A percentile compares a stretch with the other conserved stretches of the same genome.
Evolutionary conservation across 2,888 invertebrate genomes (phyloP).

Genomic region (Empis livida): DNA sequence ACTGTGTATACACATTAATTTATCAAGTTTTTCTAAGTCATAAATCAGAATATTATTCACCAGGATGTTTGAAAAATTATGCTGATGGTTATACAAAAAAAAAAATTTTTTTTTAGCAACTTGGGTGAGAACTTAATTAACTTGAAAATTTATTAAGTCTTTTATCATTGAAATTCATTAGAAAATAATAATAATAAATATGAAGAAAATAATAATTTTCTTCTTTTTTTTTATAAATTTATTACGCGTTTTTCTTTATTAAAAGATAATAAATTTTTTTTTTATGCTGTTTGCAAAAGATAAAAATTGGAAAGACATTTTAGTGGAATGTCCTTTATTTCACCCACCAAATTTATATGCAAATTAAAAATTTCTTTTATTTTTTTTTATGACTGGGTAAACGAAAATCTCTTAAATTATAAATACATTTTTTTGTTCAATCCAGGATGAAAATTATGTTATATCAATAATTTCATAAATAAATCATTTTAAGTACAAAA

Average conservation of each 20-base stretch:
- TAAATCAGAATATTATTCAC: not conserved
- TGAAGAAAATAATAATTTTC: slow-evolving; percentile 6
- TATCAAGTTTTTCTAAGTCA: not conserved
- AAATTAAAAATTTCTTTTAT: not conserved
- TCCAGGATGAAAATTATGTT: no score
- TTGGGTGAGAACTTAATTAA: slow-evolving; percentile 26
- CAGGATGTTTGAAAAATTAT: no score
- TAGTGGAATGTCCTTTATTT: not conserved
- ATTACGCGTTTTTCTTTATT: slow-evolving; percentile 4
- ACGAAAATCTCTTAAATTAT: no score
- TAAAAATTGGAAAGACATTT: slow-evolving; percentile 4
- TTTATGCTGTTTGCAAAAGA: slow-evolving; percentile 10
- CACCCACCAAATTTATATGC: not conserved
- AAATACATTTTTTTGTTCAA: no score
- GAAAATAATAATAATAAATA: slow-evolving; percentile 10
- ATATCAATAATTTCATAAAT: no score
- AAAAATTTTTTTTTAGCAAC: not conserved
- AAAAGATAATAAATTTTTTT: slow-evolving; percentile 11
- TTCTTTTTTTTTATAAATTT: slow-evolving; percentile 7
- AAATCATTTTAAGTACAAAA: no score
- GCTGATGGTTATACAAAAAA: not conserved
- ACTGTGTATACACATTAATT: no score
- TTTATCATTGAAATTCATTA: slow-evolving; percentile 23
- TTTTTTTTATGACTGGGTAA: not conserved
- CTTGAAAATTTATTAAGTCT: slow-evolving; percentile 30